Evolutionary conservation across 2,113 vertebrate species (phyloP), one percentile per base, ranked within the genome.

Genomic region (Dolichallabes microphthalmus): DNA sequence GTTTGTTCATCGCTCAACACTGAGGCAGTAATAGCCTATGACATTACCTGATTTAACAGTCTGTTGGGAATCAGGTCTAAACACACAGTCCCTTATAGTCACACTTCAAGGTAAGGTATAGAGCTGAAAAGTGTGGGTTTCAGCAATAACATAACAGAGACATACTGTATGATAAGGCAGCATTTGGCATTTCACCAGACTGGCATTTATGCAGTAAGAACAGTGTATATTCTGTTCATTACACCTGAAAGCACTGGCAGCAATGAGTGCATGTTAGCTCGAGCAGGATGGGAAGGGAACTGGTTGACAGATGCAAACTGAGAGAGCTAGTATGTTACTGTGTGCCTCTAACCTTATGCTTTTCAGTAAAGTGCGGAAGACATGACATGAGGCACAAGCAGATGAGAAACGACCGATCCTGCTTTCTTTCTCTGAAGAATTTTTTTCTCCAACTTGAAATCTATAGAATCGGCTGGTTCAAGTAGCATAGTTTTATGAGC

Each of bases 101-200:
- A 50, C 57, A 82, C 71, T 78, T 57, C 64, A 79, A 76, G 69
- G 81, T 85, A 76, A 75, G 80, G 80, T 82, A 68, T 73, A 74
- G 80, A 82, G 77, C 76, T 68, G 77, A 74, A 78, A 89, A 86
- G 85, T 83, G 81, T 82, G 85, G 85, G 69, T 61, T 86, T 82
- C 53, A 76, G 63, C 80, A 74, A 85, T 71, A 82, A 88, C 50
- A 80, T 89, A 90, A 91, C 81, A 80, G 80, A 85, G 74, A 88
- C 63, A 85, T 71, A 45, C 45, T 45, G 45, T 45, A 86, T 87
- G 92, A 92, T 93, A 94, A 95, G 94, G 94, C 94, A 95, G 94
- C 92, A 77, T 92, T 94, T 93, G 94, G 95, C 92, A 92, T 93
- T 93, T 93, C 86, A 86, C 90, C 82, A 91, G 79, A 90, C 83